Base-by-base conservation (phyloP, 2,113 vertebrate genomes). In the Eonycteris spelaea region DNA sequence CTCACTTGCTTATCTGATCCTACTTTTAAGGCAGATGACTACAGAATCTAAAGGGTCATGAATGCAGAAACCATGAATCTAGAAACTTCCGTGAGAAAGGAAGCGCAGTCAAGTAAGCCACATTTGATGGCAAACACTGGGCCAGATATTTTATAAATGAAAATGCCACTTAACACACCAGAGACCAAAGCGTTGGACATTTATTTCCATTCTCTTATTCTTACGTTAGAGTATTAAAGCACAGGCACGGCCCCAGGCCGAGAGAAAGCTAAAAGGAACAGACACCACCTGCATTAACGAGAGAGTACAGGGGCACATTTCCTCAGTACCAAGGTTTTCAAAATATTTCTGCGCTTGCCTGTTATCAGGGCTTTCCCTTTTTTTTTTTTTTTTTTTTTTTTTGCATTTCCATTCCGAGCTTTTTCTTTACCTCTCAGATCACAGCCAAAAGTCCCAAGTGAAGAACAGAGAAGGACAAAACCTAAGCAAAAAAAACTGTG, bases 231-330 rank as follows among this genome's bases (percentile, higher is more conserved):
- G 55, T 71, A 92, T 71, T 57, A 86, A 96, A 96, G 65, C 21
- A 80, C 70, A 87, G 71, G 59, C 3, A 71, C 14, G 59, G 59
- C 77, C 95, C 26, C 84, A 90, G 38, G 71, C 35, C 24, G 96
- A 84, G 48, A 51, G 30, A 93, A 97, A 96, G 96, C 97, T 83
- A 9, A 97, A 96, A 88, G 22, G 70, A 38, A 86, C 70, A 95
- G 83, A 74, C 0, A 55, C 21, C 65, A 65, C 77, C 85, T 40
- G 79, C 92, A 79, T 70, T 94, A 82, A 55, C 24, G 75, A 94
- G 57, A 70, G 55, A 70, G 71, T 57, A 38, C 65, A 80, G 91
- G 80, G 95, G 86, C 3, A 10, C n/a, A 51, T n/a, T 96, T 86
- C 70, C 35, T 95, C 30, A 35, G 1, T 26, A 90, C 11, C 59